Base-by-base conservation (phyloP, 2,888 invertebrate genomes). In the Diogma glabrata region DNA sequence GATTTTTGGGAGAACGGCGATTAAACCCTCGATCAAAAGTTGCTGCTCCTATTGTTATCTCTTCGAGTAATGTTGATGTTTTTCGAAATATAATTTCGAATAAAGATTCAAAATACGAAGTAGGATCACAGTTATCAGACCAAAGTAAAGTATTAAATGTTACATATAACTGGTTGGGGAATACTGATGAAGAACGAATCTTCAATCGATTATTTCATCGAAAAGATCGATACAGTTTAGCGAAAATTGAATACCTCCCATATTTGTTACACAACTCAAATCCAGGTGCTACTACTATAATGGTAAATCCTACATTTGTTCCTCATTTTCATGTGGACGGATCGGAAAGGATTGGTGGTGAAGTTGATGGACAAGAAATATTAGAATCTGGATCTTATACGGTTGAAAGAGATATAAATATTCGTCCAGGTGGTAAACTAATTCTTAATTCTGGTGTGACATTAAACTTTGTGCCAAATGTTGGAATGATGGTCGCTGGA, bases 401-500 rank as follows among this genome's bases (percentile, higher is more conserved):
- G 8, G 97, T 99, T 0, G 85, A 87, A 53, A 81, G 90, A 61
- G 99, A 99, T 65, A 94, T 99, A 46, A 95, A 90, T 64, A 84
- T 97, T 28, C 72, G 92, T 23, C 93, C 95, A 0, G 92, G 91
- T n/a, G 94, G 94, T 5, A 85, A 86, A 66, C 72, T 99, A 38
- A 84, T 85, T 12, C 74, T 99, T 3, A 84, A 88, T 53, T 84
- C 91, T 0, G 95, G 95, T 0, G 91, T 94, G 0, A 88, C 82
- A 0, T 71, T 99, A 14, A 81, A 80, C 60, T 99, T 99, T 68
- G 88, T 91, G 51, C 88, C 94, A 2, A 82, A 91, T 20, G 84
- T 97, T 51, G 95, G 96, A 8, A 91, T 99, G 77, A 90, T 99
- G 84, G 85, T 97, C 3, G 94, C 94, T 38, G 96, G 96, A 1